phyloP scores from a whole-genome alignment of 2,113 vertebrate species.

The Ameiurus melas region DNA sequence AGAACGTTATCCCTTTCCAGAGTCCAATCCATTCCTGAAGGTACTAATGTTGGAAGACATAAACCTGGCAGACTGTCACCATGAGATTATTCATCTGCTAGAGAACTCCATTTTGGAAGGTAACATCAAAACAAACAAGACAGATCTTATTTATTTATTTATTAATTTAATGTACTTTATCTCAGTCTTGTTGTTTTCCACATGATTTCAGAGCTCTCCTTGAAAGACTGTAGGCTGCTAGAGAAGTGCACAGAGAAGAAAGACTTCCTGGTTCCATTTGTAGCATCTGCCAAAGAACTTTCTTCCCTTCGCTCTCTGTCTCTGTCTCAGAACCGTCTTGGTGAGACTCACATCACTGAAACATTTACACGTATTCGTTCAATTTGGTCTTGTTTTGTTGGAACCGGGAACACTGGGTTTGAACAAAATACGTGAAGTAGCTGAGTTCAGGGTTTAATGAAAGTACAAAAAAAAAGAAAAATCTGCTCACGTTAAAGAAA shows the following conservation, averaged over 20 bases:
- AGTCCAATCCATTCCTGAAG: slow-evolving; percentile 71
- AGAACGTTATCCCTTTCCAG: slow-evolving; percentile 55
- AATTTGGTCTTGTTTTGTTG: background rate
- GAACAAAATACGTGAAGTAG: background rate
- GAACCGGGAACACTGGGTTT: background rate
- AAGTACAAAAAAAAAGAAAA: background rate
- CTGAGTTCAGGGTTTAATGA: background rate
- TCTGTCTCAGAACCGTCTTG: slow-evolving; percentile 86
- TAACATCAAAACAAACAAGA: slow-evolving; percentile 49
- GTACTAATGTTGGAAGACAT: slow-evolving; percentile 80
- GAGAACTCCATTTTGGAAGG: slow-evolving; percentile 78
- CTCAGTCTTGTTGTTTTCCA: slow-evolving; percentile 30
- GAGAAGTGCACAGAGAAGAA: slow-evolving; percentile 74
- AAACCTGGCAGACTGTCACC: slow-evolving; percentile 78
- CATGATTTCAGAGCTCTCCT: slow-evolving; percentile 75
- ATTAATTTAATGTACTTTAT: background rate
- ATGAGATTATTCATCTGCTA: slow-evolving; percentile 80
- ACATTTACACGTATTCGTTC: background rate
- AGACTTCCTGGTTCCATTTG: slow-evolving; percentile 78
- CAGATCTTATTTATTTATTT: background rate
- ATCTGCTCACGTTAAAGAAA: background rate
- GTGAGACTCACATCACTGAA: slow-evolving; percentile 59
- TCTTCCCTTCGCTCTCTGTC: slow-evolving; percentile 79
- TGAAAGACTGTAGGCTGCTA: slow-evolving; percentile 88
- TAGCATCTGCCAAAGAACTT: slow-evolving; percentile 75